Percentiles rank a stretch among this genome's conserved stretches.
Conservation (phyloP, 35 echinoderm and acorn worm genomes). For the Amphiura filiformis region DNA sequence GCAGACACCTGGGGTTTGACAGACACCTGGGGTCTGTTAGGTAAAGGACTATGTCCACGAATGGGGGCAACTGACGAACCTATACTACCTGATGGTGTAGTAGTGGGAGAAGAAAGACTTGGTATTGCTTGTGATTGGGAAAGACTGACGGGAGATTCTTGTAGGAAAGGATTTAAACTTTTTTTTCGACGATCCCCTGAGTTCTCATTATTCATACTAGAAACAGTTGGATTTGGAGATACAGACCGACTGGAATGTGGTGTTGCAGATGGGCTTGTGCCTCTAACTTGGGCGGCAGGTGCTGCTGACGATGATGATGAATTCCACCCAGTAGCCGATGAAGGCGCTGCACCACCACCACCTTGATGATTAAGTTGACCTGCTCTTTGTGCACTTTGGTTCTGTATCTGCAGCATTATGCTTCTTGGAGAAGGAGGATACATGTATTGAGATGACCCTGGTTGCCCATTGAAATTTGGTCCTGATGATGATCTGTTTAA, state of each 20-base stretch:
- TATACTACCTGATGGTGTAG: not conserved
- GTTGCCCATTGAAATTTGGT: not conserved
- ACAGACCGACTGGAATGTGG: not conserved
- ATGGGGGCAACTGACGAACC: not conserved
- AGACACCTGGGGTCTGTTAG: too few relatives aligned
- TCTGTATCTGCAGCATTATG: not conserved
- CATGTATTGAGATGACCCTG: not conserved
- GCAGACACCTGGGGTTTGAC: too few relatives aligned
- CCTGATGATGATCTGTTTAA: not conserved
- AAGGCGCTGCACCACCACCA: not conserved
- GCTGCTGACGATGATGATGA: not conserved
- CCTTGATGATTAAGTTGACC: not conserved
- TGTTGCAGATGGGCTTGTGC: not conserved
- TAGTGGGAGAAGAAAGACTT: not conserved
- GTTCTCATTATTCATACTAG: not conserved
- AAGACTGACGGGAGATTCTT: not conserved
- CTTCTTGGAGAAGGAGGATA: constrained; percentile 9
- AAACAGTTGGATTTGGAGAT: not conserved
- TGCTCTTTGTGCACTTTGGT: not conserved
- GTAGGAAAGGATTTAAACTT: not conserved
- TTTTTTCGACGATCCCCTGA: not conserved
- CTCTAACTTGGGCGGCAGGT: not conserved
- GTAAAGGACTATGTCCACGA: not conserved
- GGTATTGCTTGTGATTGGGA: constrained; percentile 6
- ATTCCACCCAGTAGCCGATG: not conserved